These are phyloP conservation scores for Brachypteracias leptosomus DNA, from an alignment of 2,113 vertebrate species.

Conservation along the genomic window DNA sequence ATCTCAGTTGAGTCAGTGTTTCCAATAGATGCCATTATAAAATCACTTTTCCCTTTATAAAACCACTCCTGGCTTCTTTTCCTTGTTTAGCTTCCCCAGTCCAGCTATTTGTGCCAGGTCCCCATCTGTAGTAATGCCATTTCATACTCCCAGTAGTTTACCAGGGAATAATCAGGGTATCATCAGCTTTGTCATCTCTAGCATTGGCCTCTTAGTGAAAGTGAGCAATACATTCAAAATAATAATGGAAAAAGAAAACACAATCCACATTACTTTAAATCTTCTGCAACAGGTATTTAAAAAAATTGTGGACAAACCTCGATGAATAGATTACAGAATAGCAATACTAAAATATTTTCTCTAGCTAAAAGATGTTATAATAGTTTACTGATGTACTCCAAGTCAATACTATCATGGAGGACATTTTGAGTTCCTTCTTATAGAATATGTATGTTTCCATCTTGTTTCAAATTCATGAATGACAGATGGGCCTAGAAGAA, in stretches of 20 bases:
- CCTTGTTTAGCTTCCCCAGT: not conserved
- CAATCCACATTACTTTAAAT: not conserved
- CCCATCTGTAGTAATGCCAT: not conserved
- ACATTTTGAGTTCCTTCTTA: not conserved
- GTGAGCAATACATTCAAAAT: not conserved
- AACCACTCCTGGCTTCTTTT: not conserved
- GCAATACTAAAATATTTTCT: not conserved
- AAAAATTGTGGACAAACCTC: not conserved
- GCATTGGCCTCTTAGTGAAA: not conserved
- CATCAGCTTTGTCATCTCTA: not conserved
- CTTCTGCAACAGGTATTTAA: not conserved
- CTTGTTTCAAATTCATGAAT: not conserved
- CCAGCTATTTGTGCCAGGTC: not conserved
- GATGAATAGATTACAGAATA: not conserved
- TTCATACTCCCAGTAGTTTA: not conserved
- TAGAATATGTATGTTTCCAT: not conserved
- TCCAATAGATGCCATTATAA: not conserved
- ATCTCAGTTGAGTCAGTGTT: not conserved
- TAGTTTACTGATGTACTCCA: not conserved
- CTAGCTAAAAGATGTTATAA: not conserved
- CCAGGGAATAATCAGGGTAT: not conserved
- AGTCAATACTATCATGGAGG: not conserved
- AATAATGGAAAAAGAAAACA: not conserved
- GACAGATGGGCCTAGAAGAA: not conserved
- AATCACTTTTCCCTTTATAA: not conserved